These are phyloP conservation scores for Anthopleura xanthogrammica DNA, from an alignment of 92 coral and sea anemone genomes.

Conservation along the genomic window DNA sequence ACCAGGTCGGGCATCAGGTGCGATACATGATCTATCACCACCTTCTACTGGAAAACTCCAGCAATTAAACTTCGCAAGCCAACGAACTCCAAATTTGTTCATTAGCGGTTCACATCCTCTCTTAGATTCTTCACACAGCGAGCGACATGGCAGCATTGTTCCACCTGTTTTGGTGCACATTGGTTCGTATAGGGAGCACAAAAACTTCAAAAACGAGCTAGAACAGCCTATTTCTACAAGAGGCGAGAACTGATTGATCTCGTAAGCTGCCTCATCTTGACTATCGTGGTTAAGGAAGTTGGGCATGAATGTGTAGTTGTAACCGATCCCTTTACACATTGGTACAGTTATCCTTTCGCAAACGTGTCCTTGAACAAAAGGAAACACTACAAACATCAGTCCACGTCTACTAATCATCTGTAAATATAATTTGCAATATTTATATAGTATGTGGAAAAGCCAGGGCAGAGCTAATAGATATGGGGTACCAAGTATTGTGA, in stretches of 20 bases:
- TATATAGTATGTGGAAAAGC: too few relatives aligned
- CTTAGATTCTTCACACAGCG: conserved; percentile 9
- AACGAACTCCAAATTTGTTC: not conserved
- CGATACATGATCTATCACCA: not conserved
- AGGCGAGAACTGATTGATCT: not conserved
- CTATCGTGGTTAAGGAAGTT: not conserved
- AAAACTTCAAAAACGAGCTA: conserved; percentile 32
- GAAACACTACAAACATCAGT: too few relatives aligned
- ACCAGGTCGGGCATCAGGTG: too few relatives aligned
- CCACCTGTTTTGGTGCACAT: conserved; percentile 11
- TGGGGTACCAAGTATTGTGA: too few relatives aligned
- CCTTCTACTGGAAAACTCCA: not conserved
- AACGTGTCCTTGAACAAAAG: not conserved
- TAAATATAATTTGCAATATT: too few relatives aligned
- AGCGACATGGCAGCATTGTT: conserved; percentile 8
- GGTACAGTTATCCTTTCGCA: conserved; percentile 32
- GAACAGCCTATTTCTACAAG: conserved; percentile 35
- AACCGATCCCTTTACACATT: conserved; percentile 8
- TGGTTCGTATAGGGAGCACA: conserved; percentile 49
- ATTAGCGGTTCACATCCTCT: not conserved
- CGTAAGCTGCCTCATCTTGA: not conserved
- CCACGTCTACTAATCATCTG: too few relatives aligned
- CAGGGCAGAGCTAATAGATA: too few relatives aligned
- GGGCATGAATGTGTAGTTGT: not conserved
- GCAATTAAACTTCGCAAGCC: not conserved